phyloP scores from a whole-genome alignment of 2,797 vertebrate species.

The Enteromius unitaeniatus region DNA sequence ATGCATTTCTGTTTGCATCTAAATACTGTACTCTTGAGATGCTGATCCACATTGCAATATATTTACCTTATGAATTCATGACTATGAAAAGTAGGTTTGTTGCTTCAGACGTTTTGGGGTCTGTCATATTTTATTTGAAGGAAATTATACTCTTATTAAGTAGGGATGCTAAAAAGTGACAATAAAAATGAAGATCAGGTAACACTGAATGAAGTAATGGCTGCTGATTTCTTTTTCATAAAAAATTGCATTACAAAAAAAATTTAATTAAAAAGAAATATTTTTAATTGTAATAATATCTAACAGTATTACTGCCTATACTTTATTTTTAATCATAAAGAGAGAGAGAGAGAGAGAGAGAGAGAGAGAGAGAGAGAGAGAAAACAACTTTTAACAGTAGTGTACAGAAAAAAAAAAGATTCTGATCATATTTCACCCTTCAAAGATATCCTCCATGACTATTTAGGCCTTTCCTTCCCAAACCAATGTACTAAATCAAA shows the following conservation, averaged over 20 bases:
- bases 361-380: neutral
- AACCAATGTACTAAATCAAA: slow-evolving; percentile 51
- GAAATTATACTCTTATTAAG: neutral
- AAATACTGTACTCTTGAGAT: neutral
- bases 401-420: neutral
- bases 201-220: neutral
- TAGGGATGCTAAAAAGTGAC: neutral
- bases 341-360: neutral
- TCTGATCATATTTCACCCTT: slow-evolving; percentile 12
- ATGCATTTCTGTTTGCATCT: neutral
- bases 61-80: slow-evolving; percentile 5
- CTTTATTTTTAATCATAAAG: neutral
- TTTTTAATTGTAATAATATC: neutral
- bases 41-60: neutral
- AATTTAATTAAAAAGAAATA: too few relatives aligned
- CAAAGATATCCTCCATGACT: slow-evolving; percentile 23
- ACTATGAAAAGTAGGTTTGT: neutral
- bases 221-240: neutral
- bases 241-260: neutral
- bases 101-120: neutral
- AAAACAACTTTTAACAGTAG: neutral
- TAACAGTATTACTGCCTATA: neutral
- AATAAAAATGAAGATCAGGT: neutral
- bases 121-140: neutral
- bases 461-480: slow-evolving; percentile 36